Evolutionary conservation across 2,888 invertebrate genomes (phyloP).

Genomic region (Hofmannophila pseudospretella): DNA sequence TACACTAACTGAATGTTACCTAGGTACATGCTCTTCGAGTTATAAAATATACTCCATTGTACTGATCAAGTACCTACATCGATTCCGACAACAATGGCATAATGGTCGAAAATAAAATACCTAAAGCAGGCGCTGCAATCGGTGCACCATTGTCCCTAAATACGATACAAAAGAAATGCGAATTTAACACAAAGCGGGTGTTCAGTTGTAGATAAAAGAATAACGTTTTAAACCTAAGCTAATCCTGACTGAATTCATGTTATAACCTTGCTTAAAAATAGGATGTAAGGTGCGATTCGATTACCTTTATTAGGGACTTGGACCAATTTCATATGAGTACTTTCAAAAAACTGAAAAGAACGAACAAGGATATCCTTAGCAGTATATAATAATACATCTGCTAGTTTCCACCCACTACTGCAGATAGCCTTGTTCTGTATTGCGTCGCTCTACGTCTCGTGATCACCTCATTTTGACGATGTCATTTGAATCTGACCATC

Average conservation of each 20-base stretch:
- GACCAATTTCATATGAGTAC: too few species aligned
- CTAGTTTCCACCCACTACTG: too few species aligned
- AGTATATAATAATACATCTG: too few species aligned
- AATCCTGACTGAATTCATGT: not conserved
- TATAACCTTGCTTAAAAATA: not conserved
- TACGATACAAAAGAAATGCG: conserved; percentile 55
- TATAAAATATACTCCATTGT: not conserved
- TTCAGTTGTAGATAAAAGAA: conserved; percentile 32
- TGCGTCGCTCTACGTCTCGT: too few species aligned
- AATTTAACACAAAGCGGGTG: conserved; percentile 43
- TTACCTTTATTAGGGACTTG: too few species aligned
- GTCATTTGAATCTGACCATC: too few species aligned
- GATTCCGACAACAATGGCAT: conserved; percentile 52
- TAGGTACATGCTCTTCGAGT: not conserved
- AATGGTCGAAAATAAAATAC: conserved; percentile 63
- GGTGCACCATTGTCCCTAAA: conserved; percentile 66
- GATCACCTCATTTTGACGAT: too few species aligned
- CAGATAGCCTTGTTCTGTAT: too few species aligned
- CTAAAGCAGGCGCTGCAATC: conserved; percentile 57
- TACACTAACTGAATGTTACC: too few species aligned
- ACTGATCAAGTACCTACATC: conserved; percentile 41
- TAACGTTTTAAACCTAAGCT: conserved; percentile 8
- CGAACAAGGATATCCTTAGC: too few species aligned
- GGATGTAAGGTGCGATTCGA: too few species aligned
- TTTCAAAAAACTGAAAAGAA: too few species aligned